A percentile compares a stretch with the other conserved stretches of the same genome.
Evolutionary conservation across 2,797 vertebrate species (phyloP).

Genomic region (Typhlichthys eigenmanni): DNA sequence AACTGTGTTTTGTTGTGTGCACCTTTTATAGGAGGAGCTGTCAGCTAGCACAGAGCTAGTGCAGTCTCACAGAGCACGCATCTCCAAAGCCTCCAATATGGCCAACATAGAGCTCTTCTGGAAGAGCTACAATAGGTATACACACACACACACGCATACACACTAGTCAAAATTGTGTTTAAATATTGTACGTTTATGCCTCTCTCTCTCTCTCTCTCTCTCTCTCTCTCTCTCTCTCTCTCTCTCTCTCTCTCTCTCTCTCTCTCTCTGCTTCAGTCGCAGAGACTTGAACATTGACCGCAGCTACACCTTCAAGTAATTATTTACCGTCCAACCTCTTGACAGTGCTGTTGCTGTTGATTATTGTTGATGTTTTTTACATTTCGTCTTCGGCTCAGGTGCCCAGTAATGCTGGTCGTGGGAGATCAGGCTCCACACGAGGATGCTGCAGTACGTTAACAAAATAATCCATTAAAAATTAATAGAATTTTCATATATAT

Average conservation of each 20-base stretch:
- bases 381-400: constrained; percentile 66
- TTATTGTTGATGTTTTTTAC: constrained; percentile 5
- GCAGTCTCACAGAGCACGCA: constrained; percentile 80
- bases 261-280: constrained; percentile 72
- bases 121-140: constrained; percentile 87
- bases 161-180: neutral
- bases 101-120: constrained; percentile 86
- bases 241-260: neutral
- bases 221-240: neutral
- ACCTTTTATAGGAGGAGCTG: constrained; percentile 81
- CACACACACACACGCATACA: neutral
- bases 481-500: too few species aligned
- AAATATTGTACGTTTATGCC: neutral
- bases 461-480: neutral
- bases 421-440: constrained; percentile 90
- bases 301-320: constrained; percentile 86
- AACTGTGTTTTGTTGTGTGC: neutral
- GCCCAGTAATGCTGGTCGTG: constrained; percentile 91
- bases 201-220: neutral
- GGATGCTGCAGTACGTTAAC: constrained; percentile 84
- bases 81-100: constrained; percentile 79
- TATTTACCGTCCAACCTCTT: neutral
- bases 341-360: neutral
- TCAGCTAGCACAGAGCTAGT: constrained; percentile 83
- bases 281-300: constrained; percentile 87